Percentiles rank a stretch among this genome's conserved stretches.
phyloP scores from a whole-genome alignment of 2,888 invertebrate species.

The Ophonus ardosiacus region DNA sequence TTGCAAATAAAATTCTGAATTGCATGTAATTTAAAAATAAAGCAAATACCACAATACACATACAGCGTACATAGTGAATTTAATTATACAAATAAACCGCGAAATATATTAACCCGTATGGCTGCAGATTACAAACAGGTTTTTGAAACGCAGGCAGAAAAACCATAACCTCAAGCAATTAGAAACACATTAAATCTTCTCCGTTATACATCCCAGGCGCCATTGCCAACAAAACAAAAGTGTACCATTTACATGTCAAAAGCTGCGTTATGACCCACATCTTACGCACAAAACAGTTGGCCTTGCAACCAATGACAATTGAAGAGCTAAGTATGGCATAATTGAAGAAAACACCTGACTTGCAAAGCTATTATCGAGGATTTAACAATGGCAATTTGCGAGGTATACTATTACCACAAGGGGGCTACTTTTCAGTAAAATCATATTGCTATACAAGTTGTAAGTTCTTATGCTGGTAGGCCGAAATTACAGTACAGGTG shows the following conservation, averaged over 20 bases:
- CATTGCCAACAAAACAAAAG: conserved; percentile 20
- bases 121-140: conserved; percentile 23
- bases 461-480: no score
- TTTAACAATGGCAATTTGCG: background rate
- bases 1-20: background rate
- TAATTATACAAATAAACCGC: conserved; percentile 40
- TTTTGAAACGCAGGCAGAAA: conserved; percentile 15
- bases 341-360: background rate
- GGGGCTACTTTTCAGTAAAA: no score
- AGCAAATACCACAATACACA: background rate
- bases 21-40: conserved; percentile 11
- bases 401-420: background rate
- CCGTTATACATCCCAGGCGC: conserved; percentile 21
- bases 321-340: background rate
- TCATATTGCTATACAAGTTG: no score
- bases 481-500: no score
- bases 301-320: conserved; percentile 10
- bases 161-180: conserved; percentile 39
- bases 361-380: background rate
- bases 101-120: conserved; percentile 42
- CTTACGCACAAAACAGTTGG: conserved; percentile 23
- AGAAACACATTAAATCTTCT: conserved; percentile 46
- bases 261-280: conserved; percentile 47
- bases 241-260: background rate
- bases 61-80: background rate